These are phyloP conservation scores for Ranitomeya imitator DNA, from an alignment of 2,113 vertebrate species.

Conservation along the genomic window DNA sequence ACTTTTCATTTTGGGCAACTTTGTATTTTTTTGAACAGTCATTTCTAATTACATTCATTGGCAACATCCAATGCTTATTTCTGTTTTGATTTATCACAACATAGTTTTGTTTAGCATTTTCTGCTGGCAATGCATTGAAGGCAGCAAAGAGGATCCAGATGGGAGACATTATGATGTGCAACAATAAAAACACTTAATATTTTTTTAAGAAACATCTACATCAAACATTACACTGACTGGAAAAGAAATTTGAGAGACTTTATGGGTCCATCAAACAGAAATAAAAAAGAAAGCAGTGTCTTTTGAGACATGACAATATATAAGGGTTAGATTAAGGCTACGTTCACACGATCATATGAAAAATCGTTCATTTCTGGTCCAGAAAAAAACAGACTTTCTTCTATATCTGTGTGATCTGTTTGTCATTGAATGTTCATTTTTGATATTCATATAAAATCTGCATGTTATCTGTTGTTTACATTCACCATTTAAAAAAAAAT, in stretches of 20 bases:
- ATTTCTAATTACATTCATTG: constrained; percentile 62
- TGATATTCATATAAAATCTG: too few species aligned
- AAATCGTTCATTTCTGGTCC: too few species aligned
- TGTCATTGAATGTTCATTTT: too few species aligned
- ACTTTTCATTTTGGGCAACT: constrained; percentile 50
- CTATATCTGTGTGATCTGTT: too few species aligned
- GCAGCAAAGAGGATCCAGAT: constrained; percentile 65
- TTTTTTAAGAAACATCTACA: constrained; percentile 62
- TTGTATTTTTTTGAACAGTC: constrained; percentile 34
- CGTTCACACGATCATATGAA: too few species aligned
- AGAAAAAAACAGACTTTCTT: too few species aligned
- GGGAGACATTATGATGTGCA: constrained; percentile 40
- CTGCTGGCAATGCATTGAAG: constrained; percentile 30
- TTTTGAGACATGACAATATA: background rate
- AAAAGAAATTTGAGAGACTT: constrained; percentile 56
- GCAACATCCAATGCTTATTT: constrained; percentile 33
- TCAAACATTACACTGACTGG: constrained; percentile 44
- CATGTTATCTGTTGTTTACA: too few species aligned
- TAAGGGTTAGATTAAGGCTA: background rate
- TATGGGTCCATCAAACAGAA: constrained; percentile 33
- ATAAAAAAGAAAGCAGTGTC: constrained; percentile 6
- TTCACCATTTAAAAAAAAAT: too few species aligned
- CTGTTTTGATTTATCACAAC: constrained; percentile 60
- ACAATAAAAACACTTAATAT: constrained; percentile 58
- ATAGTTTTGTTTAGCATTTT: constrained; percentile 62